A percentile compares a stretch with the other conserved stretches of the same genome.
These are phyloP conservation scores for Uria aalge DNA, from an alignment of 2,113 vertebrate species.

Conservation along the genomic window DNA sequence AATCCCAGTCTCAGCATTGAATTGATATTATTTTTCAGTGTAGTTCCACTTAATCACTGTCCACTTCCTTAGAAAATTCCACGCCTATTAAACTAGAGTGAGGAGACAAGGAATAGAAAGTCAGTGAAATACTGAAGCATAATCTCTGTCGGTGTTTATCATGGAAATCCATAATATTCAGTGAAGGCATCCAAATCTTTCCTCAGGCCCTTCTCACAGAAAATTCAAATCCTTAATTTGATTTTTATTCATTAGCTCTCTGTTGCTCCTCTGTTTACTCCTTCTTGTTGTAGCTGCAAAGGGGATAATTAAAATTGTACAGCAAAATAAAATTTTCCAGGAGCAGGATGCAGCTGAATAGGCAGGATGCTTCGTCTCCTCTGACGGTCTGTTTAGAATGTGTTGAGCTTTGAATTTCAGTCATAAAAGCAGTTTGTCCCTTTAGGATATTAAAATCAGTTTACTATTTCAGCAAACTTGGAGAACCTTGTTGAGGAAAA, in stretches of 20 bases:
- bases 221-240: not conserved
- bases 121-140: not conserved
- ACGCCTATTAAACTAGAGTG: not conserved
- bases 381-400: not conserved
- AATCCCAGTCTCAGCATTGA: not conserved
- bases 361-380: not conserved
- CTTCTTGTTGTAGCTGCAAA: not conserved
- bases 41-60: not conserved
- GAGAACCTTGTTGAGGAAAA: not conserved
- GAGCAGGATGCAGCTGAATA: not conserved
- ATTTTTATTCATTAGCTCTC: constrained; percentile 13
- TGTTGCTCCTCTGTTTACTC: not conserved
- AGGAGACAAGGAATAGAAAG: not conserved
- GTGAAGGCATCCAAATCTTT: not conserved
- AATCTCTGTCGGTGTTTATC: not conserved
- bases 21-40: not conserved
- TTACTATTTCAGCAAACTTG: not conserved
- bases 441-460: not conserved
- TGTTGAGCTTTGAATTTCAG: constrained; percentile 11
- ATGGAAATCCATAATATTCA: not conserved
- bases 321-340: not conserved
- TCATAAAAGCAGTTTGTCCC: not conserved
- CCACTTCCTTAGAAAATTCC: not conserved
- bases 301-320: constrained; percentile 15
- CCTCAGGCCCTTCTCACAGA: not conserved